Evolutionary conservation across 2,888 invertebrate genomes (phyloP), one percentile per base, ranked within the genome.

Genomic region (Eumacrocentrus americanus): DNA sequence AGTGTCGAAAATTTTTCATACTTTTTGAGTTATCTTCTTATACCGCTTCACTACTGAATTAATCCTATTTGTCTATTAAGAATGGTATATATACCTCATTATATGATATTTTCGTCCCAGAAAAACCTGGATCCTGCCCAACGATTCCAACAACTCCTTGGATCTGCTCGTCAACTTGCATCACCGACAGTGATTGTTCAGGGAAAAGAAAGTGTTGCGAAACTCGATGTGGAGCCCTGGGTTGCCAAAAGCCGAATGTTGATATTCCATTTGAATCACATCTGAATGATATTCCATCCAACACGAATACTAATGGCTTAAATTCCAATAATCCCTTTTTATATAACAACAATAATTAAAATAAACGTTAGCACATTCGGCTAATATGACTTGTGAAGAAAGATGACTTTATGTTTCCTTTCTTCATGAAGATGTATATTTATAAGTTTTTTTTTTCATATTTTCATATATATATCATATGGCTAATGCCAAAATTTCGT

Each of bases 151-250:
- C 82, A 0, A 86, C 86, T 1, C 78, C 78, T 61, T 86, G 86
- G 86, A 78, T 85, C 1, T 87, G 86, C 63, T 80, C 83, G 0
- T 82, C 84, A 68, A 83, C 82, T 1, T 87, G 86, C 65, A 84
- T 82, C 0, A 73, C 80, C 0, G 86, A 86, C 73, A 81, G 81
- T 0, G 86, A 87, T 74, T 87, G 86, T 29, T 81, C 81, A 0
- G 81, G 83, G 0, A 64, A 75, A 0, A 77, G 82, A 38, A 86
- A 86, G 69, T 87, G 86, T 74, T 86, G 86, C 66, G 73, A 79
- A 57, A 87, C 86, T 76, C 79, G 85, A 3, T 87, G 86, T 61
- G 85, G 85, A 0, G 86, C 85, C 0, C 72, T 82, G 2, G 77
- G 82, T 12, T 87, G 86, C 64, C 79, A 77, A 23, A 77, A 74